Conservation (phyloP, 1,140 invertebrate species). For the Agrilus planipennis region DNA sequence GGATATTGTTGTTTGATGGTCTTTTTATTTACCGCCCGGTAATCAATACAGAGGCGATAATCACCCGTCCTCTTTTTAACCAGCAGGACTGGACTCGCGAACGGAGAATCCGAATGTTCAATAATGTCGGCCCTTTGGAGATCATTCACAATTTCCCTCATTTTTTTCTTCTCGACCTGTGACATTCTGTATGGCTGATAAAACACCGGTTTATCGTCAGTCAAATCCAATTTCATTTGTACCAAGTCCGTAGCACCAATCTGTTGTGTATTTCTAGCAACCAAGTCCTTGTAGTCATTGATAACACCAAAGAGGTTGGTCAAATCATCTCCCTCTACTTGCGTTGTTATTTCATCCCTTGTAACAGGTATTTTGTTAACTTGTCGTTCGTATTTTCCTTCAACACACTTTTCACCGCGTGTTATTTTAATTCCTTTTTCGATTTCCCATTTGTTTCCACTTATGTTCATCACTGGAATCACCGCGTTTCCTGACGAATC, state of each 20-base stretch:
- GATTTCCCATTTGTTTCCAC: neutral
- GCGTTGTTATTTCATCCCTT: neutral
- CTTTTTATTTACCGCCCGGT: slow-evolving; percentile 16
- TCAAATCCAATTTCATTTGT: slow-evolving; percentile 20
- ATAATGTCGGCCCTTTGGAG: neutral
- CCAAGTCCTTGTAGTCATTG: neutral
- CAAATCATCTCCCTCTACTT: neutral
- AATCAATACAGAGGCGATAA: slow-evolving; percentile 19
- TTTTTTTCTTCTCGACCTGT: neutral
- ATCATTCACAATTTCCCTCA: slow-evolving; percentile 1
- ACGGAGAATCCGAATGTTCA: slow-evolving; percentile 1
- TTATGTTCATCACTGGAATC: neutral
- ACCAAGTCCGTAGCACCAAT: slow-evolving; percentile 17
- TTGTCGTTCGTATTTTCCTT: neutral
- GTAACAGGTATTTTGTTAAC: neutral
- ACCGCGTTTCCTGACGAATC: neutral
- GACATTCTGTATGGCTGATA: slow-evolving; percentile 3
- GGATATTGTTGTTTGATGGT: slow-evolving; percentile 19
- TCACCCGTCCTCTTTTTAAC: slow-evolving; percentile 16
- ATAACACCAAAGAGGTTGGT: neutral
- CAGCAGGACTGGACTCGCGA: slow-evolving; percentile 16
- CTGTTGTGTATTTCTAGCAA: neutral
- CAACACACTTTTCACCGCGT: neutral
- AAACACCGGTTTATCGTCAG: slow-evolving; percentile 4
- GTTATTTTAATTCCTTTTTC: neutral